These are phyloP conservation scores for Hirtodrosophila confusa DNA, from an alignment of 2,888 invertebrate genomes.

Conservation along the genomic window DNA sequence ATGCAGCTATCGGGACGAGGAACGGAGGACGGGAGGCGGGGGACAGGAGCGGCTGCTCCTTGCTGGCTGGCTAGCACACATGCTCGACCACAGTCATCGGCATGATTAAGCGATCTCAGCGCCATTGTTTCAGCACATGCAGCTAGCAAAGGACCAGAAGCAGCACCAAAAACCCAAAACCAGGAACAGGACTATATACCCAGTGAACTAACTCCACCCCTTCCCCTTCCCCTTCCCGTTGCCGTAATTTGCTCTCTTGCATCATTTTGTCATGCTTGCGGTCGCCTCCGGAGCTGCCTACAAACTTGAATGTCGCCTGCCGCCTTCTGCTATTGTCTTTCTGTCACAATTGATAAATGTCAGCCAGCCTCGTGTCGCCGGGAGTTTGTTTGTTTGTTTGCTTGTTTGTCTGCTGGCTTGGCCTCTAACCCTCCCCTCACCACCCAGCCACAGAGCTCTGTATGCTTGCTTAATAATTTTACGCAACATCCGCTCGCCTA, in stretches of 20 bases:
- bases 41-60: neutral
- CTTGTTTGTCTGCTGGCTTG: constrained; percentile 53
- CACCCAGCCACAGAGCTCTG: neutral
- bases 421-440: constrained; percentile 14
- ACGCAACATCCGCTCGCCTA: constrained; percentile 67
- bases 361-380: constrained; percentile 54
- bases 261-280: constrained; percentile 77
- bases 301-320: neutral
- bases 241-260: constrained; percentile 63
- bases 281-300: constrained; percentile 22
- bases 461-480: constrained; percentile 61
- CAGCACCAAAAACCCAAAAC: neutral
- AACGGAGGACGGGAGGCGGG: too few relatives aligned
- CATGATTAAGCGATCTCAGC: constrained; percentile 82
- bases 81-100: constrained; percentile 65
- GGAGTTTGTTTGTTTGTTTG: constrained; percentile 42
- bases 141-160: constrained; percentile 17
- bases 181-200: too few relatives aligned
- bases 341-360: constrained; percentile 78
- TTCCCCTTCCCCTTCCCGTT: constrained; percentile 16
- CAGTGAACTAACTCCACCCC: neutral
- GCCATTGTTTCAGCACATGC: constrained; percentile 72
- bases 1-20: neutral
- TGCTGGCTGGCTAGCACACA: constrained; percentile 45
- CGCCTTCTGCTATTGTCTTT: constrained; percentile 62